Percentiles rank a stretch among this genome's conserved stretches.
Conservation (phyloP, 2,888 invertebrate genomes). For the Junonia oenone region DNA sequence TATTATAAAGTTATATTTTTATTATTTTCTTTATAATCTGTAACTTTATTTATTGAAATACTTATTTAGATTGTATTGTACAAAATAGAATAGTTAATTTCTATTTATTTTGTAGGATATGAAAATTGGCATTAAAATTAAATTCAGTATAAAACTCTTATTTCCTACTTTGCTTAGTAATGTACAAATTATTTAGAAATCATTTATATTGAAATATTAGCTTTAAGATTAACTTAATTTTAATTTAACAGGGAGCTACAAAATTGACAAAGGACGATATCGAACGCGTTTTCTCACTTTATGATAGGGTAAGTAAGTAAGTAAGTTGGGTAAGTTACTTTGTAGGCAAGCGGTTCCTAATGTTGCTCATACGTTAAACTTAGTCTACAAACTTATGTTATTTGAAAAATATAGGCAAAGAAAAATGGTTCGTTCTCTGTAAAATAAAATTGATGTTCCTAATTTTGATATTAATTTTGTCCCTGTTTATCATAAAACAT, state of each 20-base stretch:
- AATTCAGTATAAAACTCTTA: no score
- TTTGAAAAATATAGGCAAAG: no score
- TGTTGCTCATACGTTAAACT: neutral
- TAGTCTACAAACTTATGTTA: neutral
- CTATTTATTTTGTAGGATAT: neutral
- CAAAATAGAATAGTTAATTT: no score
- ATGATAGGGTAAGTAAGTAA: conserved; percentile 96
- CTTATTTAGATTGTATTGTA: no score
- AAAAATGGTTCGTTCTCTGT: no score
- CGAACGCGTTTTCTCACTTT: conserved; percentile 93
- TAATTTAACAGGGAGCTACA: conserved; percentile 86
- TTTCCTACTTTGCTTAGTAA: neutral
- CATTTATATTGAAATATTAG: neutral
- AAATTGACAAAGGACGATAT: conserved; percentile 95
- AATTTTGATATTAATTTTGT: no score
- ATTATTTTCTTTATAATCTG: neutral
- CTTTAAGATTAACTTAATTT: neutral
- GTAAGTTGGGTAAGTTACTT: no score
- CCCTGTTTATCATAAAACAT: no score
- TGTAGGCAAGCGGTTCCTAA: neutral
- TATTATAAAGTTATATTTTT: neutral
- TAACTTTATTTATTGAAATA: no score
- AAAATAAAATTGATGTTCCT: no score
- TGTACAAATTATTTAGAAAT: neutral
- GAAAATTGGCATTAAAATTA: neutral